A percentile compares a stretch with the other conserved stretches of the same genome.
Conservation (phyloP, 2,888 invertebrate genomes). For the Drosophila differens region DNA sequence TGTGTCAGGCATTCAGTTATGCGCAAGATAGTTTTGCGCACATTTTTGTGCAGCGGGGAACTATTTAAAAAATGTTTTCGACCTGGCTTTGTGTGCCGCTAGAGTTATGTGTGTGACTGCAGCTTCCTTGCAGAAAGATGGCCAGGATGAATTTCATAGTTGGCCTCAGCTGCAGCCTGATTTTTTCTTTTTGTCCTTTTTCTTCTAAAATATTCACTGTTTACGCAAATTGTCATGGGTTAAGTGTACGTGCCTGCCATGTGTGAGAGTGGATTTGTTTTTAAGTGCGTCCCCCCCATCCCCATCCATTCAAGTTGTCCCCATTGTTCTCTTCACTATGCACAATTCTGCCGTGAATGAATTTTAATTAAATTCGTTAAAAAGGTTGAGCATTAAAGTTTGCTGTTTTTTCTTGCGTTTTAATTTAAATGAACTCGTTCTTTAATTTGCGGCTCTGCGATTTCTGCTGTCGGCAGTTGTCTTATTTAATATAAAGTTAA, state of each 20-base stretch:
- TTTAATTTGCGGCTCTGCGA: not conserved
- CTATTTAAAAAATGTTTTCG: conserved; percentile 58
- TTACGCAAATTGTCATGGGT: conserved; percentile 71
- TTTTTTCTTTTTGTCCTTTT: conserved; percentile 6
- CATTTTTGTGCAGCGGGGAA: conserved; percentile 34
- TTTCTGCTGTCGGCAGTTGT: conserved; percentile 6
- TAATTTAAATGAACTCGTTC: conserved; percentile 15
- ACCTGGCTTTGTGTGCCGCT: conserved; percentile 15
- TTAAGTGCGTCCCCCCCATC: not conserved
- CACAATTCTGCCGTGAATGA: conserved; percentile 44
- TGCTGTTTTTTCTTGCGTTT: not conserved
- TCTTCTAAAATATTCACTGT: conserved; percentile 43
- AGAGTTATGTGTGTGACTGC: conserved; percentile 24
- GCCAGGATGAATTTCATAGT: conserved; percentile 17
- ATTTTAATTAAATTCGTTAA: conserved; percentile 71
- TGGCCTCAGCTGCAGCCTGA: conserved; percentile 14
- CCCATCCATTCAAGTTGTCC: not conserved
- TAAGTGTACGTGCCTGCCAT: conserved; percentile 53
- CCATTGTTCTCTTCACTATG: conserved; percentile 17
- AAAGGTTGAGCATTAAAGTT: conserved; percentile 21
- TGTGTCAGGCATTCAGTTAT: conserved; percentile 54
- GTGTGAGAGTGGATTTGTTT: conserved; percentile 39
- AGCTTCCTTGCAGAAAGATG: conserved; percentile 22
- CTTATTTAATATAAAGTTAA: not conserved
- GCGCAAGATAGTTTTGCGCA: conserved; percentile 65